These are phyloP conservation scores for Craseonycteris thonglongyai DNA, from an alignment of 2,113 vertebrate genomes.

Conservation along the genomic window DNA sequence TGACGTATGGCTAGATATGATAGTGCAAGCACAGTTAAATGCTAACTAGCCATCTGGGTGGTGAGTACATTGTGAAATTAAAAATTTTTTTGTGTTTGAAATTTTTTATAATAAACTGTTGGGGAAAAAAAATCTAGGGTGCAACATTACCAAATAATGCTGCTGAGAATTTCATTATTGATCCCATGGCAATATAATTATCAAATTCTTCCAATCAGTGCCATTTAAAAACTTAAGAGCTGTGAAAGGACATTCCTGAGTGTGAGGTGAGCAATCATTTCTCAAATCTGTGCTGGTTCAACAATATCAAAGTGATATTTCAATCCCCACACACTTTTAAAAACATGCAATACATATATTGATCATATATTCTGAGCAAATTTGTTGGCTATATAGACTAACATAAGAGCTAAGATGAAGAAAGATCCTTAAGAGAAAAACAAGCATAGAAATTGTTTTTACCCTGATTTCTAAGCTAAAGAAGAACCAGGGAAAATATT, in stretches of 20 bases:
- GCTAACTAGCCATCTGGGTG: neutral
- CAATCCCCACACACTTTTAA: neutral
- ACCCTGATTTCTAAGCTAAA: neutral
- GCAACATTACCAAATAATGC: neutral
- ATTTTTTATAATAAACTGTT: neutral
- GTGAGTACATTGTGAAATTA: neutral
- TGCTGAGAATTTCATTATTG: neutral
- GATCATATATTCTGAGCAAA: neutral
- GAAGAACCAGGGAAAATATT: neutral
- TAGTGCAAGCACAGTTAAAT: neutral
- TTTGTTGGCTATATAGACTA: neutral
- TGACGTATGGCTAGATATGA: neutral
- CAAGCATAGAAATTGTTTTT: neutral
- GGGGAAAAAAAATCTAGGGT: neutral
- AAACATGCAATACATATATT: neutral
- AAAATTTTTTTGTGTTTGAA: neutral
- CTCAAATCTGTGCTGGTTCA: conserved; percentile 1
- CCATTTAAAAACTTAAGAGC: conserved; percentile 3
- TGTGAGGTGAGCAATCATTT: neutral
- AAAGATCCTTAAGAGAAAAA: neutral
- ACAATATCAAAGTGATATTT: neutral
- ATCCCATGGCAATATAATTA: neutral
- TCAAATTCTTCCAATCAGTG: neutral
- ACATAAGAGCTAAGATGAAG: neutral
- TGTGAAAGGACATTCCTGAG: neutral